Percentiles rank a stretch among this genome's conserved stretches.
phyloP scores from a whole-genome alignment of 2,113 vertebrate species.

The Oreochromis tanganicae region DNA sequence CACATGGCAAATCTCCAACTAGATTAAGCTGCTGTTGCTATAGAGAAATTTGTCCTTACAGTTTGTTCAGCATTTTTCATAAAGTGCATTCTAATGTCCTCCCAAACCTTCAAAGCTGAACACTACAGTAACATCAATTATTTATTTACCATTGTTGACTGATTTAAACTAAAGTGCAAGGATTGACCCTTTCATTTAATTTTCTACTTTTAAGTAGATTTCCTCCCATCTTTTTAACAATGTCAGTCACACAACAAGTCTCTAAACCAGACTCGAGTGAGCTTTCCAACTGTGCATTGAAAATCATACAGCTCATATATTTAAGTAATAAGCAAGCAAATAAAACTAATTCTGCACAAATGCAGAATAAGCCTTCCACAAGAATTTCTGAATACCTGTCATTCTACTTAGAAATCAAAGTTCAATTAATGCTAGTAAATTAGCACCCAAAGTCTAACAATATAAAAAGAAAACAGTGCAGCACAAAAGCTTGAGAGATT shows the following conservation, averaged over 20 bases:
- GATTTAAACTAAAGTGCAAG: neutral
- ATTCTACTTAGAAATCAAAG: neutral
- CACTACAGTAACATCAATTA: neutral
- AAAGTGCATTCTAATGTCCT: neutral
- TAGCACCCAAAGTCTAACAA: neutral
- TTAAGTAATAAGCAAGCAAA: neutral
- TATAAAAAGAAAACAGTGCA: neutral
- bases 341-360: neutral
- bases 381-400: neutral
- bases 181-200: neutral
- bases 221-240: neutral
- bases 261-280: neutral
- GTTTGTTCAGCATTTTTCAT: neutral
- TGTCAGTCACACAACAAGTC: neutral
- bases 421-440: neutral
- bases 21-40: neutral
- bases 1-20: neutral
- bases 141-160: neutral
- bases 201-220: neutral
- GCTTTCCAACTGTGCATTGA: neutral
- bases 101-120: neutral
- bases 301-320: neutral
- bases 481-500: neutral
- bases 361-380: neutral
- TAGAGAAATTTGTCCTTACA: neutral